Conservation (phyloP, 2,888 invertebrate species). For the Agonopterix heracliana region DNA sequence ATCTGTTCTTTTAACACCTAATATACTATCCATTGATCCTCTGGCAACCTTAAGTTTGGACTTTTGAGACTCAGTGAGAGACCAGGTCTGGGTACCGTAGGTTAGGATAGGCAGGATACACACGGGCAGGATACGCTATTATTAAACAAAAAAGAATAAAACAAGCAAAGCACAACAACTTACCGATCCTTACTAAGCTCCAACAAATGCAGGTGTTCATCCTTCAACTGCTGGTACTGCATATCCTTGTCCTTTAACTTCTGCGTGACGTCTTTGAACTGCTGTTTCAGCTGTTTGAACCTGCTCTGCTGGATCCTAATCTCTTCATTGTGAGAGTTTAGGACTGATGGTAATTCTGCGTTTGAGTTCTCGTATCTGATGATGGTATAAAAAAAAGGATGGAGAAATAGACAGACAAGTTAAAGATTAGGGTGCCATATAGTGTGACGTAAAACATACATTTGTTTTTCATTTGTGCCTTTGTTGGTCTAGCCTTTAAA, state of each 20-base stretch:
- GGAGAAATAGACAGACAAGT: not conserved
- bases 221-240: constrained; percentile 78
- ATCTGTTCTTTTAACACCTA: too few relatives aligned
- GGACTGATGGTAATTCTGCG: constrained; percentile 84
- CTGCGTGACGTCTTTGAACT: constrained; percentile 78
- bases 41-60: too few relatives aligned
- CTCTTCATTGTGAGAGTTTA: constrained; percentile 87
- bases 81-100: too few relatives aligned
- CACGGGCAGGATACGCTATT: too few relatives aligned
- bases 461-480: not conserved
- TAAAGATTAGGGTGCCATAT: not conserved
- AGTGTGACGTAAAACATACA: not conserved
- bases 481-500: too few relatives aligned
- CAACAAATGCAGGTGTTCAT: constrained; percentile 82
- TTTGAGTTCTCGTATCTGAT: constrained; percentile 83
- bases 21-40: too few relatives aligned
- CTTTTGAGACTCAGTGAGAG: too few relatives aligned
- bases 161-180: too few relatives aligned
- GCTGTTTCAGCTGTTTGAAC: constrained; percentile 80
- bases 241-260: constrained; percentile 82
- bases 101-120: too few relatives aligned
- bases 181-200: constrained; percentile 84
- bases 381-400: not conserved
- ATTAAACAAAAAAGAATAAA: too few relatives aligned
- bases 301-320: constrained; percentile 81